Percentiles rank a stretch among this genome's conserved stretches.
Conservation (phyloP, 2,888 invertebrate species). For the Oscheius sp. region DNA sequence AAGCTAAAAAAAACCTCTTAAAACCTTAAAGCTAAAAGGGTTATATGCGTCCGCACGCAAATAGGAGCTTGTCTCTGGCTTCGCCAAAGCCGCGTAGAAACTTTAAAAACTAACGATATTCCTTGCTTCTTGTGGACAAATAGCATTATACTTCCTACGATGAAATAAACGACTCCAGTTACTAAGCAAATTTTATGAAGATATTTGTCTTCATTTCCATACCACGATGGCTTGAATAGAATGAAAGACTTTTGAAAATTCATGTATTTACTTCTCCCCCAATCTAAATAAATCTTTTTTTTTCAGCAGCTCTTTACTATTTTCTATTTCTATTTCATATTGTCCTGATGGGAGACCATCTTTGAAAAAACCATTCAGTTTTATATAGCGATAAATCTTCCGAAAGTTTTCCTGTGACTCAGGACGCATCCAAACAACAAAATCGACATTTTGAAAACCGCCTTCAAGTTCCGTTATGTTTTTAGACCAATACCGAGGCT, state of each 20-base stretch:
- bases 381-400: conserved; percentile 16
- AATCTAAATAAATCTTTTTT: background rate
- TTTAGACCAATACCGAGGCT: conserved; percentile 13
- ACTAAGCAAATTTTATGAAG: background rate
- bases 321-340: background rate
- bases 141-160: background rate
- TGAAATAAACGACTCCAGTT: background rate
- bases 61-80: too few relatives aligned
- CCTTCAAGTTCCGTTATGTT: background rate
- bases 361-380: background rate
- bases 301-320: too few relatives aligned
- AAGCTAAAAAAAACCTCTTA: too few relatives aligned
- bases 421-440: conserved; percentile 23
- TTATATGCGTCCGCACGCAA: too few relatives aligned
- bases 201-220: background rate
- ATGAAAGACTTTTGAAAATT: background rate
- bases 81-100: too few relatives aligned
- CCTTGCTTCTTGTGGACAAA: conserved; percentile 10
- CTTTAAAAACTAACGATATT: conserved; percentile 10
- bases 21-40: too few relatives aligned
- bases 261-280: background rate
- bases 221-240: conserved; percentile 15
- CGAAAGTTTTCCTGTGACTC: background rate
- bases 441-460: conserved; percentile 20
- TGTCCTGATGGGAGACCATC: conserved; percentile 1